A percentile compares a stretch with the other conserved stretches of the same genome.
Conservation (phyloP, 2,888 invertebrate species). For the Pseudococcus jackbeardsleyi region DNA sequence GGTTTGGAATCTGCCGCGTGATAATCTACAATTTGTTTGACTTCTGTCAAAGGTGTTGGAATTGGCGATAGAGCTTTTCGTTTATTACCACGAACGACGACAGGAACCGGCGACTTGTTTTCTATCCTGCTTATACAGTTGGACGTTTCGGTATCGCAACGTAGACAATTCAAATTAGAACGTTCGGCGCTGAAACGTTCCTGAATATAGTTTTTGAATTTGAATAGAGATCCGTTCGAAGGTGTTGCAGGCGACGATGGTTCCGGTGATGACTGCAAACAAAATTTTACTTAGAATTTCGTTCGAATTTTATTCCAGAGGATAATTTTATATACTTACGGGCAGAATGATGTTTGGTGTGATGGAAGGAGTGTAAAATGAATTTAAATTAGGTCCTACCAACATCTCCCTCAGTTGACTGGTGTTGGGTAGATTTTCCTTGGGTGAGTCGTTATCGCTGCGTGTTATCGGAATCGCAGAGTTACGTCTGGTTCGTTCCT, state of each 20-base stretch:
- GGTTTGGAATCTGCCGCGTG: constrained; percentile 68
- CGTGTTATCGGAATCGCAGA: neutral
- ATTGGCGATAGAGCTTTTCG: neutral
- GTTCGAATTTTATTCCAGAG: too few relatives aligned
- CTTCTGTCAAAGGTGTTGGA: neutral
- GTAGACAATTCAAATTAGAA: constrained; percentile 73
- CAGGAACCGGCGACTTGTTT: constrained; percentile 23
- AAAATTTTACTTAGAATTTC: neutral
- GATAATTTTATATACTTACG: neutral
- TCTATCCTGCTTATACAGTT: constrained; percentile 69
- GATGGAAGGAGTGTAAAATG: constrained; percentile 17
- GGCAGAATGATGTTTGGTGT: constrained; percentile 29
- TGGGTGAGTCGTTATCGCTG: constrained; percentile 12
- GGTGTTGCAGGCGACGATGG: constrained; percentile 68
- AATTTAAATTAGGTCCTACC: constrained; percentile 1
- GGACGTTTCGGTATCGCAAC: constrained; percentile 85
- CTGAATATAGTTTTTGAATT: constrained; percentile 95
- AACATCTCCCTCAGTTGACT: constrained; percentile 55
- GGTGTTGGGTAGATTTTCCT: neutral
- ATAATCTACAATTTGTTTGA: neutral
- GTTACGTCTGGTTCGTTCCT: neutral
- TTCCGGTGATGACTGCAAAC: constrained; percentile 67
- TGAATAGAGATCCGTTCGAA: constrained; percentile 74
- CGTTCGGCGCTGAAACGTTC: constrained; percentile 79
- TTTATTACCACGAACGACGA: neutral